Evolutionary conservation across 2,888 invertebrate genomes (phyloP).

Genomic region (Baccha elongata): DNA sequence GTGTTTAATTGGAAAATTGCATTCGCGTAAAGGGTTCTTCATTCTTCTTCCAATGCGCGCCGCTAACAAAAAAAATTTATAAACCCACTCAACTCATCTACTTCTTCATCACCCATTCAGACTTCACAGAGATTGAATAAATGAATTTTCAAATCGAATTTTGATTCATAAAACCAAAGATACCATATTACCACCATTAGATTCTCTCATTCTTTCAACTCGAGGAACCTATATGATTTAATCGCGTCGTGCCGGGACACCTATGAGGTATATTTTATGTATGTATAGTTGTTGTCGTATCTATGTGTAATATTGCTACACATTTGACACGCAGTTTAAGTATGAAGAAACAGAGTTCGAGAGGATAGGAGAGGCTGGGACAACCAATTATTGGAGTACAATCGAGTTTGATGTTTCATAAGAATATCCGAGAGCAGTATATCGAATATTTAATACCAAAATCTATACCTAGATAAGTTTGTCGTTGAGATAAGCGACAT

Average conservation of each 20-base stretch:
- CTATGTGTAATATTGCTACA: slow-evolving; percentile 55
- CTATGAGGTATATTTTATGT: not conserved
- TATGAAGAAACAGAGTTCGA: slow-evolving; percentile 23
- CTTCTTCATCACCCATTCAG: slow-evolving; percentile 37
- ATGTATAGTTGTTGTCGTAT: not conserved
- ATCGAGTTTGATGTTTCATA: too few relatives aligned
- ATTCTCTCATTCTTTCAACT: slow-evolving; percentile 33
- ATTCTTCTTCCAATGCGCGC: slow-evolving; percentile 7
- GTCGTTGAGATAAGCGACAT: too few relatives aligned
- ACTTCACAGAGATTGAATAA: slow-evolving; percentile 55
- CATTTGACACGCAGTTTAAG: slow-evolving; percentile 64
- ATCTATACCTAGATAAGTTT: too few relatives aligned
- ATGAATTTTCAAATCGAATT: slow-evolving; percentile 72
- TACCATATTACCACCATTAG: slow-evolving; percentile 7
- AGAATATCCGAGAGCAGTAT: too few relatives aligned
- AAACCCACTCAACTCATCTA: slow-evolving; percentile 47
- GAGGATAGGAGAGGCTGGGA: not conserved
- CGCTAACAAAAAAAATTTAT: slow-evolving; percentile 4
- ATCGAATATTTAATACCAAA: too few relatives aligned
- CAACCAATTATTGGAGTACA: too few relatives aligned
- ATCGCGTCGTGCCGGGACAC: not conserved
- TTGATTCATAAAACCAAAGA: slow-evolving; percentile 67
- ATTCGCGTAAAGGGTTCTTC: slow-evolving; percentile 53
- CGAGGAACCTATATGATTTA: slow-evolving; percentile 53
- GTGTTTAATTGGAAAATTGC: slow-evolving; percentile 72